Evolutionary conservation across 2,113 vertebrate species (phyloP), one percentile per base, ranked within the genome.

Genomic region (Columbina picui): DNA sequence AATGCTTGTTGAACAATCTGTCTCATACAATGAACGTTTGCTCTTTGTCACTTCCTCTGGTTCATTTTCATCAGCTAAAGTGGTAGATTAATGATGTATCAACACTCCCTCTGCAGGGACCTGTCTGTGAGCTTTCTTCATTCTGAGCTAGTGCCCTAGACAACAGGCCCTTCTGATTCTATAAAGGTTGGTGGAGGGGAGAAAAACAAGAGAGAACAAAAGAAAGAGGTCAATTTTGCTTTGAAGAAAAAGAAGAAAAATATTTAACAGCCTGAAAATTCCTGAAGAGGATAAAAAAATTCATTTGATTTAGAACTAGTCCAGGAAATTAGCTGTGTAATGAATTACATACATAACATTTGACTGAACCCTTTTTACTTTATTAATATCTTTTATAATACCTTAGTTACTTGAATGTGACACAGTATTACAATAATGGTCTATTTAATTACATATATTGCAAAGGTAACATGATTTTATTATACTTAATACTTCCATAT

Each of bases 51-150:
- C 30, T 79, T 82, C 59, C 57, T 85, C 70, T 39, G 50, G 34
- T 82, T 91, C 21, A 19, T 91, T 96, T 96, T 90, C 78, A 53
- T 56, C 70, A 76, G 53, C 61, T 90, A 10, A 63, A 65, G 64
- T 65, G 55, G 67, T 16, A 78, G 87, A 95, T 93, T 91, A 91
- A 94, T 70, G 84, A 67, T 78, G 25, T 52, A 93, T 84, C 87
- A 93, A 75, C 85, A 83, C 36, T 79, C 14, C 13, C 65, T 71
- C 92, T 83, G 74, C 74, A 94, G 90, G 63, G 67, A 92, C 30
- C 45, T 76, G 49, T 7, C 78, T 87, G 57, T 45, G 60, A 14
- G 17, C 56, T 90, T 97, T 80, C 39, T 61, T 14, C 1, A 0
- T 76, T 56, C 55, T 92, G 38, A 87, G 49, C 15, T 50, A 45